Conservation (phyloP, 2,797 vertebrate species). For the Neomorphus geoffroyi region DNA sequence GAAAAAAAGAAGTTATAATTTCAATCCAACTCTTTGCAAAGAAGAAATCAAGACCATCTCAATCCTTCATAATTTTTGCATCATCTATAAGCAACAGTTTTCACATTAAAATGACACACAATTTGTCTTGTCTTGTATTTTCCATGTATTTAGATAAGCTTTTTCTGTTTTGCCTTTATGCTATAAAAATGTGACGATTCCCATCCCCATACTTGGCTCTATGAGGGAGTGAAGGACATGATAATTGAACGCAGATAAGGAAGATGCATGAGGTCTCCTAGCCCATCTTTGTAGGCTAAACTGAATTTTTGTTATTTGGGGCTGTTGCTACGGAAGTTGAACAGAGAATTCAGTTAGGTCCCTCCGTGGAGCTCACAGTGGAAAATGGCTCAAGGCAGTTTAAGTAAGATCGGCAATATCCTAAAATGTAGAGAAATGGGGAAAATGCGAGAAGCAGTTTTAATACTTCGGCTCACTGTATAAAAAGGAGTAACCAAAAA, state of each 20-base stretch:
- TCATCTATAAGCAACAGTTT: background rate
- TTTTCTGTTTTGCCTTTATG: background rate
- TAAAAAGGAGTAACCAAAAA: background rate
- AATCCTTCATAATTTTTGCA: background rate
- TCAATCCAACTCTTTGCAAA: background rate
- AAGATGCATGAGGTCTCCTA: rapidly evolving
- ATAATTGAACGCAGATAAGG: background rate
- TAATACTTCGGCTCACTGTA: background rate
- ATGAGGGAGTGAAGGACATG: background rate
- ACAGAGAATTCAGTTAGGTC: background rate
- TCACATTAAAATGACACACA: background rate
- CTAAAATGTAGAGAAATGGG: background rate
- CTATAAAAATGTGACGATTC: background rate
- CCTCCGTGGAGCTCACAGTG: background rate
- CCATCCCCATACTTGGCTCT: background rate
- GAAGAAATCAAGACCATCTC: background rate
- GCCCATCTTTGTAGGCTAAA: background rate
- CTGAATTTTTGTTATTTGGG: background rate
- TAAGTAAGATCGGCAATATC: background rate
- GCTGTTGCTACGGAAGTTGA: background rate
- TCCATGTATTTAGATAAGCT: background rate
- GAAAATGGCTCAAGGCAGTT: background rate
- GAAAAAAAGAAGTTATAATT: background rate
- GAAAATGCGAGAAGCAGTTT: background rate
- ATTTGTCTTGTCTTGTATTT: background rate